Conservation (phyloP, 1,140 invertebrate genomes). For the Drosophila lini region DNA sequence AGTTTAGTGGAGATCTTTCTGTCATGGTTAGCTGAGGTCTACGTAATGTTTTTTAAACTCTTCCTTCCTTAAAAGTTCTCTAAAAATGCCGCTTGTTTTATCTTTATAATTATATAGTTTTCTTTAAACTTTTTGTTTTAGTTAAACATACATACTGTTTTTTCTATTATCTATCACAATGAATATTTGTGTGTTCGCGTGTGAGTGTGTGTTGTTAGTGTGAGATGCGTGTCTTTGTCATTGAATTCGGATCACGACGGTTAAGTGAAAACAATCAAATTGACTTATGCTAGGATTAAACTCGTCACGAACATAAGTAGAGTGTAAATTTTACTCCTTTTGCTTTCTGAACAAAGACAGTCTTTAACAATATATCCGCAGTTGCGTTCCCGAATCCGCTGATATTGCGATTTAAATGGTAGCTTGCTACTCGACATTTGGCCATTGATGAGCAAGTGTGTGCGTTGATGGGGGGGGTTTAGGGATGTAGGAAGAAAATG, state of each 20-base stretch:
- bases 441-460: slow-evolving; percentile 63
- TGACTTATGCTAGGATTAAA: slow-evolving; percentile 48
- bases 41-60: neutral
- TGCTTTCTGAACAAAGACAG: slow-evolving; percentile 76
- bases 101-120: slow-evolving; percentile 52
- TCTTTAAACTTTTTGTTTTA: slow-evolving; percentile 44
- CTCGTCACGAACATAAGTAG: slow-evolving; percentile 38
- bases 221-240: slow-evolving; percentile 57
- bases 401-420: slow-evolving; percentile 52
- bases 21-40: neutral
- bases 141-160: slow-evolving; percentile 73
- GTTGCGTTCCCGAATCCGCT: slow-evolving; percentile 19
- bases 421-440: slow-evolving; percentile 61
- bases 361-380: slow-evolving; percentile 65
- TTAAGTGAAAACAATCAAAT: slow-evolving; percentile 42
- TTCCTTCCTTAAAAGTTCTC: no score
- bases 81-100: slow-evolving; percentile 4
- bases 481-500: slow-evolving; percentile 11
- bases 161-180: slow-evolving; percentile 74
- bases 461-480: slow-evolving; percentile 49
- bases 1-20: neutral
- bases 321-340: slow-evolving; percentile 29
- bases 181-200: slow-evolving; percentile 63
- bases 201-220: slow-evolving; percentile 32
- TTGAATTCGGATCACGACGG: slow-evolving; percentile 42